A percentile compares a stretch with the other conserved stretches of the same genome.
Evolutionary conservation across 2,888 invertebrate species (phyloP).

Genomic region (Taenaris catops): DNA sequence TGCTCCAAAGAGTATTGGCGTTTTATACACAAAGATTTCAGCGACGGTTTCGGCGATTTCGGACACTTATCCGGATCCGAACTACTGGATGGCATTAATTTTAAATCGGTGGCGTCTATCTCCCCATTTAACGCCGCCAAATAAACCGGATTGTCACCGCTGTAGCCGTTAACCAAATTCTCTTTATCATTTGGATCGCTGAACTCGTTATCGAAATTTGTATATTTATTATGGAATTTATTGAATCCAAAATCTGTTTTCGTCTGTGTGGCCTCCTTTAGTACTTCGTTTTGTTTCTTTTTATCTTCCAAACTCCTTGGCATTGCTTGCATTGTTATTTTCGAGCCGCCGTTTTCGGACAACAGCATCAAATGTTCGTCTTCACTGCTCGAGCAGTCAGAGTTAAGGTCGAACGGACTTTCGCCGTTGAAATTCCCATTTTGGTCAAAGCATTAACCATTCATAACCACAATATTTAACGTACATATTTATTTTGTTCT

Average conservation of each 20-base stretch:
- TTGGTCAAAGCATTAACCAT: no score
- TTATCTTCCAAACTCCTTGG: slow-evolving; percentile 41
- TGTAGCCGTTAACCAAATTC: slow-evolving; percentile 52
- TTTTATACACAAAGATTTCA: slow-evolving; percentile 55
- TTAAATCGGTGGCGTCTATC: slow-evolving; percentile 45
- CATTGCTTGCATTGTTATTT: slow-evolving; percentile 68
- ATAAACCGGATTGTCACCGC: slow-evolving; percentile 66
- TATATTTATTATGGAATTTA: slow-evolving; percentile 62
- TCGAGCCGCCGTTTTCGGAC: slow-evolving; percentile 66
- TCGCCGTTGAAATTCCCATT: slow-evolving; percentile 51
- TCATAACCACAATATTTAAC: no score
- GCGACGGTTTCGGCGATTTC: slow-evolving; percentile 45
- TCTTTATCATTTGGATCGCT: slow-evolving; percentile 72
- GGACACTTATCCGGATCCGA: slow-evolving; percentile 45
- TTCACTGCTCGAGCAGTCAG: slow-evolving; percentile 70
- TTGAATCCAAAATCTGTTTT: slow-evolving; percentile 58
- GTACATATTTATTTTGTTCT: no score
- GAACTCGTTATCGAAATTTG: slow-evolving; percentile 67
- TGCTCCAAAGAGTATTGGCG: slow-evolving; percentile 87
- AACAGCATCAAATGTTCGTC: slow-evolving; percentile 70
- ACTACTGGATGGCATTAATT: slow-evolving; percentile 27
- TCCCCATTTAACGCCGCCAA: slow-evolving; percentile 64
- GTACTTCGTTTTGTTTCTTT: slow-evolving; percentile 51
- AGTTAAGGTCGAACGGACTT: slow-evolving; percentile 51
- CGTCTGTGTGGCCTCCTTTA: slow-evolving; percentile 59